Conservation (phyloP, 2,888 invertebrate species). For the Cyrtodaria siliqua region DNA sequence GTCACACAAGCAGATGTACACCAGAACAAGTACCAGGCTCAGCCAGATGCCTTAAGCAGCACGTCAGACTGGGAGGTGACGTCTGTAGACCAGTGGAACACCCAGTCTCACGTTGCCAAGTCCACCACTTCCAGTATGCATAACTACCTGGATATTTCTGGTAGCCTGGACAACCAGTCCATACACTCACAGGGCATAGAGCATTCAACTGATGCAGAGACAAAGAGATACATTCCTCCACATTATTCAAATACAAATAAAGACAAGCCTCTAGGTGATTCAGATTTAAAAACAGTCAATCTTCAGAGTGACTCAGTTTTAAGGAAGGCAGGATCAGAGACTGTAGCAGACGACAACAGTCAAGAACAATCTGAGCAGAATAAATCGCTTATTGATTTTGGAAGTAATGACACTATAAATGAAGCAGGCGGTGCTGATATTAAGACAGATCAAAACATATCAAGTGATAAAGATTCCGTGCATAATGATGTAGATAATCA, state of each 20-base stretch:
- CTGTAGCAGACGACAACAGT: too few species aligned
- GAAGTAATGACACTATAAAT: conserved; percentile 2
- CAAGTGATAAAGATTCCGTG: too few species aligned
- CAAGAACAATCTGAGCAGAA: conserved; percentile 3
- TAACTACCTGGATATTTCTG: conserved; percentile 73
- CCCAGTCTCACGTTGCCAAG: conserved; percentile 41
- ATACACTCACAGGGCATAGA: conserved; percentile 33
- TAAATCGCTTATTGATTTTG: conserved; percentile 30
- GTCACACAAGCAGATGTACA: conserved; percentile 60
- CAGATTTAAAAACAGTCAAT: not conserved
- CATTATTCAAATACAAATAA: conserved; percentile 20
- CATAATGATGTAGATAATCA: not conserved
- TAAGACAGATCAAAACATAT: too few species aligned
- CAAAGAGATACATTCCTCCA: conserved; percentile 17
- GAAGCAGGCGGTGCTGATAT: too few species aligned
- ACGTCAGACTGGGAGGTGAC: conserved; percentile 72
- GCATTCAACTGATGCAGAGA: conserved; percentile 30
- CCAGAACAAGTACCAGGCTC: conserved; percentile 26
- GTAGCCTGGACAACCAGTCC: conserved; percentile 63
- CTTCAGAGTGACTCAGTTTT: too few species aligned
- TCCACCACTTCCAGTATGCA: conserved; percentile 74
- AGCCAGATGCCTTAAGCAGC: conserved; percentile 45
- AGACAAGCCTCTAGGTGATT: not conserved
- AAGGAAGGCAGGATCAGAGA: too few species aligned
- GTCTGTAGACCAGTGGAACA: conserved; percentile 62